Evolutionary conservation across 2,888 invertebrate species (phyloP).

Genomic region (Odontomyia ornata): DNA sequence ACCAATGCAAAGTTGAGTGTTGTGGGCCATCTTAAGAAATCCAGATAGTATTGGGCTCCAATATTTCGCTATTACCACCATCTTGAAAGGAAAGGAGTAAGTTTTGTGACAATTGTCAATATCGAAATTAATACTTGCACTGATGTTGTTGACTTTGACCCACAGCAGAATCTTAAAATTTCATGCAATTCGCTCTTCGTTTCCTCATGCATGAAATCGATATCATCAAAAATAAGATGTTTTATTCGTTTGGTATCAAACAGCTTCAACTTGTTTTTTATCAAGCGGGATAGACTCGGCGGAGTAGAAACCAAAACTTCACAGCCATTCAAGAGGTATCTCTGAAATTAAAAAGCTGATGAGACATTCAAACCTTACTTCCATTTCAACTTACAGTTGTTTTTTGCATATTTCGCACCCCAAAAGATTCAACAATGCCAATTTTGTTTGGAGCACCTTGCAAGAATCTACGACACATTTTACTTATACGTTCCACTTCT

Average conservation of each 20-base stretch:
- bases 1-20: constrained; percentile 74
- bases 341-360: constrained; percentile 49
- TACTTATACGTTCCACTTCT: constrained; percentile 66
- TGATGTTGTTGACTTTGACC: constrained; percentile 63
- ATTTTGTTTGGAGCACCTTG: constrained; percentile 59
- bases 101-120: neutral
- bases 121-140: constrained; percentile 47
- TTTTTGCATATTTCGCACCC: constrained; percentile 53
- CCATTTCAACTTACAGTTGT: constrained; percentile 55
- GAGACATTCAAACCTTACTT: neutral
- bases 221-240: constrained; percentile 76
- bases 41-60: constrained; percentile 72
- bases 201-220: constrained; percentile 70
- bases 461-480: constrained; percentile 59
- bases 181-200: constrained; percentile 66
- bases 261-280: constrained; percentile 63
- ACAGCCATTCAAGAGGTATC: constrained; percentile 70
- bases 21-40: constrained; percentile 67
- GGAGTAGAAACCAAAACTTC: constrained; percentile 79
- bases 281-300: constrained; percentile 66
- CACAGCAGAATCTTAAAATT: constrained; percentile 64
- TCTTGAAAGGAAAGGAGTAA: constrained; percentile 56
- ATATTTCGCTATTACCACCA: constrained; percentile 69
- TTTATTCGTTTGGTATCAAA: constrained; percentile 71
- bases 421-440: constrained; percentile 64